Conservation (phyloP, 2,113 vertebrate species). For the Lepus europaeus region DNA sequence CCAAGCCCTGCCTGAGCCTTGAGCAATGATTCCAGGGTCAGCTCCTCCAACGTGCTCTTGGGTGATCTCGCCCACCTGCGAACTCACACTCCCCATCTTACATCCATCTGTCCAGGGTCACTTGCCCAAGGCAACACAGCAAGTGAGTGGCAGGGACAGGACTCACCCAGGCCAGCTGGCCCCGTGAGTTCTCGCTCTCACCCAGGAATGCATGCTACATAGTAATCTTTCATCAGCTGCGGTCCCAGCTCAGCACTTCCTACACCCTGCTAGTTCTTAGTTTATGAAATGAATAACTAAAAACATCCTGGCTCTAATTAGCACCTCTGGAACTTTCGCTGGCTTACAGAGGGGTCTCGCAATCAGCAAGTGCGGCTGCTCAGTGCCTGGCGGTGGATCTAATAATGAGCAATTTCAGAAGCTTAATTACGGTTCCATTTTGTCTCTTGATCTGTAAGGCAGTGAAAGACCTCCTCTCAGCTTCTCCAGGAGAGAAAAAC, state of each 20-base stretch:
- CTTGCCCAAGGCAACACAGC: background rate
- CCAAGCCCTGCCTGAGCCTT: background rate
- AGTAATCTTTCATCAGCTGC: background rate
- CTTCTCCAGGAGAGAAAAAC: background rate
- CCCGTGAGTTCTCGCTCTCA: background rate
- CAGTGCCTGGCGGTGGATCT: conserved; percentile 30
- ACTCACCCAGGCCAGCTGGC: background rate
- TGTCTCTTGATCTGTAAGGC: conserved; percentile 58
- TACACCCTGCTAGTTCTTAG: background rate
- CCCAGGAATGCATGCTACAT: background rate
- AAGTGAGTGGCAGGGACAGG: background rate
- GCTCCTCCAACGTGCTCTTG: background rate
- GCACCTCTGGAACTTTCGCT: conserved; percentile 46
- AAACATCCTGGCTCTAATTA: conserved; percentile 48
- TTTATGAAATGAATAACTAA: conserved; percentile 49
- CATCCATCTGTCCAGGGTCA: background rate
- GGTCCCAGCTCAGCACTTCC: conserved; percentile 3
- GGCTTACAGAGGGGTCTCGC: background rate
- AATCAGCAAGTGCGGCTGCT: background rate
- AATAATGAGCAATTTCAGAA: conserved; percentile 72
- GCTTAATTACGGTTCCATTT: conserved; percentile 61
- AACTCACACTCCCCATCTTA: background rate
- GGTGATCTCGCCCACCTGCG: background rate
- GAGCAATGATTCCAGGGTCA: background rate
- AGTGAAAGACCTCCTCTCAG: background rate